phyloP scores from a whole-genome alignment of 2,113 vertebrate species.

The Engraulis encrasicolus region DNA sequence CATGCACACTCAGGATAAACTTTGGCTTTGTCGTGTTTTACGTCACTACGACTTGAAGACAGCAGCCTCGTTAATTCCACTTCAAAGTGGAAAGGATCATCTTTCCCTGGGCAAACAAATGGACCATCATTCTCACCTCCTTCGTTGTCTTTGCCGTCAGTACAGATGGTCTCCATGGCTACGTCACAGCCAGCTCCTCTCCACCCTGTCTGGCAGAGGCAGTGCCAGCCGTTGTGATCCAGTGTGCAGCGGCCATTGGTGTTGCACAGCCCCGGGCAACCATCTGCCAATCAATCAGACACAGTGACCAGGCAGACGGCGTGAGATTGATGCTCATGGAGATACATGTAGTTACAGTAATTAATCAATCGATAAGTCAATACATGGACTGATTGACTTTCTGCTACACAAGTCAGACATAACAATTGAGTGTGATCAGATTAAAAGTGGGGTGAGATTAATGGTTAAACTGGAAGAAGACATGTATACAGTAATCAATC shows the following conservation, averaged over 20 bases:
- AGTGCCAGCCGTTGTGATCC: conserved; percentile 98
- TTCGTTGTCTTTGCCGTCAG: conserved; percentile 97
- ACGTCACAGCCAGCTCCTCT: conserved; percentile 95
- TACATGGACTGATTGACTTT: no score
- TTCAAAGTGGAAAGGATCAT: no score
- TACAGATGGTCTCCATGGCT: conserved; percentile 95
- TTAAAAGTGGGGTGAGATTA: no score
- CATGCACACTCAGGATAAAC: no score
- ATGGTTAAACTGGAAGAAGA: background rate
- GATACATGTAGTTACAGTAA: background rate
- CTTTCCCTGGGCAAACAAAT: background rate
- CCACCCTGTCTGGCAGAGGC: conserved; percentile 98
- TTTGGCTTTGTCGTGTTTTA: no score
- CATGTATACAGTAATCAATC: no score
- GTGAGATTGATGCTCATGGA: background rate
- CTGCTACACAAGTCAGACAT: no score
- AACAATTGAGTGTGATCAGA: no score
- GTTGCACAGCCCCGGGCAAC: conserved; percentile 96
- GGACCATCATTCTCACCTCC: conserved; percentile 81
- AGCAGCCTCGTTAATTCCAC: no score
- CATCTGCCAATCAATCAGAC: conserved; percentile 79
- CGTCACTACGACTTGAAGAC: no score
- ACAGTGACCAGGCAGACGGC: background rate
- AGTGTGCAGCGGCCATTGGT: conserved; percentile 95
- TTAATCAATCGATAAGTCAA: no score